phyloP scores from a whole-genome alignment of 2,888 invertebrate species.

The Tipula confusa region DNA sequence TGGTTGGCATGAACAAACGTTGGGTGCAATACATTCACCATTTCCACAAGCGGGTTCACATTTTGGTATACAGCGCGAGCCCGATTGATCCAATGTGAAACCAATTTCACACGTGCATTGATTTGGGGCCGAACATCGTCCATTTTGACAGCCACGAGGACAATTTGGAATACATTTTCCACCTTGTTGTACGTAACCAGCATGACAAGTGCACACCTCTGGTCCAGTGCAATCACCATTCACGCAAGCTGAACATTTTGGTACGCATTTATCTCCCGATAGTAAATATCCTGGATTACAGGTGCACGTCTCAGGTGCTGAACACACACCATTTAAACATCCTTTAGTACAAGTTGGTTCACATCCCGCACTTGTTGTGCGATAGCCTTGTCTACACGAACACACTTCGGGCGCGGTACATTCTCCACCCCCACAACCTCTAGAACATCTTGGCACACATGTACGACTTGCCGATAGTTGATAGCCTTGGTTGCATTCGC shows the following conservation, averaged over 20 bases:
- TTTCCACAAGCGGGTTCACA: conserved; percentile 65
- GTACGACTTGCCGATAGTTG: conserved; percentile 45
- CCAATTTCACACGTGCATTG: conserved; percentile 52
- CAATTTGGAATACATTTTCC: conserved; percentile 39
- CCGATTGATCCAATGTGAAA: conserved; percentile 42
- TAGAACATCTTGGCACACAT: conserved; percentile 54
- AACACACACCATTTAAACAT: conserved; percentile 52
- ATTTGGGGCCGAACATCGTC: conserved; percentile 50
- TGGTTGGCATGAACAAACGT: conserved; percentile 57
- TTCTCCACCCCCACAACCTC: conserved; percentile 49
- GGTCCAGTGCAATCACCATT: conserved; percentile 53
- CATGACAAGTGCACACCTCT: conserved; percentile 45
- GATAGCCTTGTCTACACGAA: conserved; percentile 46
- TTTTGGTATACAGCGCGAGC: conserved; percentile 47
- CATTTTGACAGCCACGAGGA: conserved; percentile 40
- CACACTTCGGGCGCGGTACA: conserved; percentile 50
- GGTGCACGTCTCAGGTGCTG: conserved; percentile 46
- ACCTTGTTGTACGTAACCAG: conserved; percentile 44
- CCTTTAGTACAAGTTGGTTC: conserved; percentile 43
- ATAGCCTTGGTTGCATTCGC: conserved; percentile 47
- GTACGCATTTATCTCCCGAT: conserved; percentile 51
- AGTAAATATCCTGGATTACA: conserved; percentile 48
- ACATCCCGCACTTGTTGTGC: conserved; percentile 41
- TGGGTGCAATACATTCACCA: conserved; percentile 62
- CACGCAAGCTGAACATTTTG: conserved; percentile 50